phyloP scores from a whole-genome alignment of 1,140 invertebrate genomes.

The Adoxophyes honmai region DNA sequence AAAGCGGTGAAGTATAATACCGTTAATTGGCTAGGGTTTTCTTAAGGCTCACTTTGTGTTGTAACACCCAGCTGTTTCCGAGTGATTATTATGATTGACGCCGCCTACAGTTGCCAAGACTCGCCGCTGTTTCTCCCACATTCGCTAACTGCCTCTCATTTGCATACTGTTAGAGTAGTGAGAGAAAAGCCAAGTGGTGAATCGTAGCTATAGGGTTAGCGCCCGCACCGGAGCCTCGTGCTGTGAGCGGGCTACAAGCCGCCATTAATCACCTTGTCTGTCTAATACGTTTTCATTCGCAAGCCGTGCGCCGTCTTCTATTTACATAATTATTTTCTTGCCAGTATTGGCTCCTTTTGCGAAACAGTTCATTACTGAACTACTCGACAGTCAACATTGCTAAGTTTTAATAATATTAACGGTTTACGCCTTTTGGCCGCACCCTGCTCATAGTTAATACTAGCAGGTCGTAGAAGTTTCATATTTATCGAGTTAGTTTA shows the following conservation, averaged over 20 bases:
- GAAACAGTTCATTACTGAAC: slow-evolving; percentile 46
- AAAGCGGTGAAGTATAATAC: neutral
- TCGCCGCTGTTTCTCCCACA: slow-evolving; percentile 40
- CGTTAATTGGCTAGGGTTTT: neutral
- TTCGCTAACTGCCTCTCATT: slow-evolving; percentile 53
- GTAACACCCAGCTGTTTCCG: slow-evolving; percentile 25
- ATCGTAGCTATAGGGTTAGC: slow-evolving; percentile 25
- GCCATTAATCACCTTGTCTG: slow-evolving; percentile 68
- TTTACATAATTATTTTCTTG: slow-evolving; percentile 69
- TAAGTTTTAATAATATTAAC: slow-evolving; percentile 71
- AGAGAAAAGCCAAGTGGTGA: slow-evolving; percentile 29
- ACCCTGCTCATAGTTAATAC: slow-evolving; percentile 53
- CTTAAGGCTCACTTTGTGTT: slow-evolving; percentile 2
- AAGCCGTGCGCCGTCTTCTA: slow-evolving; percentile 50
- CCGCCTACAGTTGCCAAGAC: slow-evolving; percentile 40
- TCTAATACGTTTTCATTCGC: slow-evolving; percentile 69
- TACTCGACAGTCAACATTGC: slow-evolving; percentile 42
- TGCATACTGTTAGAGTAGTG: slow-evolving; percentile 42
- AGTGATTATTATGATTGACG: slow-evolving; percentile 49
- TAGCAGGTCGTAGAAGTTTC: slow-evolving; percentile 43
- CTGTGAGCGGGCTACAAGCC: slow-evolving; percentile 38
- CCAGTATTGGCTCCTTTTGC: slow-evolving; percentile 44
- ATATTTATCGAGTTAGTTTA: slow-evolving; percentile 63
- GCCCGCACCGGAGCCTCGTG: slow-evolving; percentile 30
- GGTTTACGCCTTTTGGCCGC: slow-evolving; percentile 58